Conservation (phyloP, 2,113 vertebrate genomes). For the Diphyllodes magnificus region DNA sequence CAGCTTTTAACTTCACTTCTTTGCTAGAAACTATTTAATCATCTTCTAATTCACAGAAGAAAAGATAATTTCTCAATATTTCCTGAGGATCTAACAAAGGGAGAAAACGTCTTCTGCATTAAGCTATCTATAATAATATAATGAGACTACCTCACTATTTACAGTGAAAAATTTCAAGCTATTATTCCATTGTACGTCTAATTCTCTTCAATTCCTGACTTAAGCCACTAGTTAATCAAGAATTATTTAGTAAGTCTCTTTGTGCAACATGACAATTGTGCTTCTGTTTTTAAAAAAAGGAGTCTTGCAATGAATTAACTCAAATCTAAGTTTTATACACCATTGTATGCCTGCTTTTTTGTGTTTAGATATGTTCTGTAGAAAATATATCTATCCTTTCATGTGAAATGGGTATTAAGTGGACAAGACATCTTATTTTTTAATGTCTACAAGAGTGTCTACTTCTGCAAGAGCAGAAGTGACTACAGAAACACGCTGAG, state of each 20-base stretch:
- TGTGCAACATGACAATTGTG: not conserved
- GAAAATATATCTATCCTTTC: not conserved
- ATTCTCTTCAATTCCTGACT: not conserved
- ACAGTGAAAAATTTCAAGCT: not conserved
- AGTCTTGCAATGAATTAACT: not conserved
- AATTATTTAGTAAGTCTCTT: not conserved
- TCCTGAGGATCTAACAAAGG: not conserved
- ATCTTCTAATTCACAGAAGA: not conserved
- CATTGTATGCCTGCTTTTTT: not conserved
- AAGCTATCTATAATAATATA: not conserved
- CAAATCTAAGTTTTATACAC: not conserved
- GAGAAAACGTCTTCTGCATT: not conserved
- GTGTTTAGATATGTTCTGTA: not conserved
- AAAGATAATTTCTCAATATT: not conserved
- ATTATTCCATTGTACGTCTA: not conserved
- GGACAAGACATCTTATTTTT: not conserved
- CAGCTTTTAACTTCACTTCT: not conserved
- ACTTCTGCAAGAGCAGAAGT: not conserved
- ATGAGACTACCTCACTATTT: not conserved
- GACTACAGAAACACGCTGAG: not conserved
- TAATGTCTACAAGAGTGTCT: not conserved
- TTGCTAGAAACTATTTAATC: not conserved
- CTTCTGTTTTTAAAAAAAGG: not conserved
- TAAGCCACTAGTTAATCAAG: not conserved
- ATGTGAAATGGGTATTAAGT: not conserved